phyloP scores from a whole-genome alignment of 2,797 vertebrate genomes.

The Liasis olivaceus region DNA sequence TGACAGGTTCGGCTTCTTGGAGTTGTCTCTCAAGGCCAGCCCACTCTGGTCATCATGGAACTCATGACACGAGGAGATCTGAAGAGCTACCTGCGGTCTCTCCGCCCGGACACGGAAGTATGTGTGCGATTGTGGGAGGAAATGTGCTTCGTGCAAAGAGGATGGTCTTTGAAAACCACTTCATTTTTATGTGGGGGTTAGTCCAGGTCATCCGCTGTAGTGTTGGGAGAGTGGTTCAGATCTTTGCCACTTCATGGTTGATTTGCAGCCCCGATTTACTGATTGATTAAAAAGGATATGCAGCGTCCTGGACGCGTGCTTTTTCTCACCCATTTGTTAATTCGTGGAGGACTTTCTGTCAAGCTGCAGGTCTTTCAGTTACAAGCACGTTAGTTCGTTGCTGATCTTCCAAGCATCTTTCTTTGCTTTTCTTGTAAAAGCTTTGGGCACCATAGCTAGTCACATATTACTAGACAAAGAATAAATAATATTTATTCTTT shows the following conservation, averaged over 20 bases:
- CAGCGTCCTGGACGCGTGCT: too few relatives aligned
- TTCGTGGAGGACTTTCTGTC: not conserved
- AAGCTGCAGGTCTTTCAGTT: not conserved
- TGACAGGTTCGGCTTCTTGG: conserved; percentile 92
- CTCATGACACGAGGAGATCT: conserved; percentile 98
- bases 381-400: not conserved
- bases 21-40: conserved; percentile 98
- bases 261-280: not conserved
- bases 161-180: not conserved
- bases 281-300: not conserved
- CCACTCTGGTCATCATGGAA: conserved; percentile 98
- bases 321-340: not conserved
- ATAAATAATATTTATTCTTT: too few relatives aligned
- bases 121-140: conserved; percentile 34
- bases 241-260: too few relatives aligned
- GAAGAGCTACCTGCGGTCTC: conserved; percentile 94
- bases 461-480: not conserved
- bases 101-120: conserved; percentile 91
- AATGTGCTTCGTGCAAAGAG: too few relatives aligned
- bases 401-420: not conserved
- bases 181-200: not conserved
- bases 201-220: not conserved
- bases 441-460: not conserved
- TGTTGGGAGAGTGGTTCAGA: too few relatives aligned
- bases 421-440: not conserved